Evolutionary conservation across 2,113 vertebrate genomes (phyloP).

Genomic region (Mesembrinibis cayennensis): DNA sequence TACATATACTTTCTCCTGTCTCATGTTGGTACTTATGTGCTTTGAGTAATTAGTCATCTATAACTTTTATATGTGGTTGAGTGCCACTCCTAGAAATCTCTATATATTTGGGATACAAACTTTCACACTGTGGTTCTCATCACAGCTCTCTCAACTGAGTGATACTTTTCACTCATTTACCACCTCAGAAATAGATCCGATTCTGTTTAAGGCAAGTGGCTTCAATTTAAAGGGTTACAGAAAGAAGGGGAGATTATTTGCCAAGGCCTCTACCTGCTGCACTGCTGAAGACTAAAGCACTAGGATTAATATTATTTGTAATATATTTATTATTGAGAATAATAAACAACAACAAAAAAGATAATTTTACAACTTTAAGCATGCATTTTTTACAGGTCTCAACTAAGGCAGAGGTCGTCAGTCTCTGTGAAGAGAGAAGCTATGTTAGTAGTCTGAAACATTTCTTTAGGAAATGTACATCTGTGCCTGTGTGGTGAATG

Average conservation of each 20-base stretch:
- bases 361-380: slow-evolving; percentile 2
- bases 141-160: background rate
- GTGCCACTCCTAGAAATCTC: background rate
- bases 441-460: background rate
- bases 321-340: background rate
- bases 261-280: background rate
- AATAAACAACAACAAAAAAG: background rate
- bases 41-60: slow-evolving; percentile 34
- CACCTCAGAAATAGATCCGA: slow-evolving; percentile 31
- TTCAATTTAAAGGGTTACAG: slow-evolving; percentile 23
- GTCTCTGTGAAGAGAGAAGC: background rate
- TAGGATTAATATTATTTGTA: background rate
- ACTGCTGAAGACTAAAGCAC: background rate
- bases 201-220: slow-evolving; percentile 36
- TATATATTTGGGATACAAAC: background rate
- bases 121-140: background rate
- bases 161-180: background rate
- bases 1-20: slow-evolving; percentile 5
- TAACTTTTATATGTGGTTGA: background rate
- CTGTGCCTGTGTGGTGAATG: background rate
- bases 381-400: background rate
- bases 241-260: slow-evolving; percentile 7
- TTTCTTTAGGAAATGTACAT: background rate
- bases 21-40: background rate
- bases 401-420: background rate